These are phyloP conservation scores for Ethmia dodecea DNA, from an alignment of 2,888 invertebrate genomes.

Conservation along the genomic window DNA sequence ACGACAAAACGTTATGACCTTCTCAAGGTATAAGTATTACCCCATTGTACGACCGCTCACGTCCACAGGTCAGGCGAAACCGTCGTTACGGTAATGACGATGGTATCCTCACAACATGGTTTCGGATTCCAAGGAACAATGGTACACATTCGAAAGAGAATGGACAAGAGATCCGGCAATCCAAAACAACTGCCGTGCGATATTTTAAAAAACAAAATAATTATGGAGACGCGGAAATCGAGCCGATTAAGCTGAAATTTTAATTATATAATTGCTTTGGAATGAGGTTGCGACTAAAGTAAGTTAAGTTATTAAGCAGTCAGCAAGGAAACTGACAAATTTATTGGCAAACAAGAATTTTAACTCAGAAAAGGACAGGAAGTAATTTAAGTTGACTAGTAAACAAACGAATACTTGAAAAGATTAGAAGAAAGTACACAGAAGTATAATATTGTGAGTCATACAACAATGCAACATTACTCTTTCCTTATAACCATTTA, in stretches of 20 bases:
- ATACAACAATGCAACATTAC: too few species aligned
- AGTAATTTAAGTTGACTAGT: too few species aligned
- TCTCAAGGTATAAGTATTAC: conserved; percentile 2
- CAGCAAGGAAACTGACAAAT: too few species aligned
- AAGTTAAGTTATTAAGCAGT: too few species aligned
- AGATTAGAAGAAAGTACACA: too few species aligned
- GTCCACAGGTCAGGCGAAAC: neutral
- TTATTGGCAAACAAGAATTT: too few species aligned
- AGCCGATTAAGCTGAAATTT: conserved; percentile 2
- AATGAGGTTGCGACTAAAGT: too few species aligned
- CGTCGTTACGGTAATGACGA: conserved; percentile 3
- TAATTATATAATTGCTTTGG: neutral
- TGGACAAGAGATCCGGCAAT: conserved; percentile 3
- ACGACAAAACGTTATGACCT: neutral
- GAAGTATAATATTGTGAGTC: too few species aligned
- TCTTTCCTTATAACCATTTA: too few species aligned
- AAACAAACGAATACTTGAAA: too few species aligned
- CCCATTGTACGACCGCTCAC: neutral
- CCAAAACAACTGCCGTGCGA: conserved; percentile 8
- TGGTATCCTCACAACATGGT: conserved; percentile 2
- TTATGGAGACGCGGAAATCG: conserved; percentile 5
- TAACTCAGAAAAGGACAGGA: too few species aligned
- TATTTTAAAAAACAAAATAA: conserved; percentile 4
- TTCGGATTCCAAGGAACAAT: conserved; percentile 8
- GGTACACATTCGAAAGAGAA: conserved; percentile 7